Evolutionary conservation across 2,797 vertebrate genomes (phyloP), one percentile per base, ranked within the genome.

Genomic region (Hipposideros larvatus): DNA sequence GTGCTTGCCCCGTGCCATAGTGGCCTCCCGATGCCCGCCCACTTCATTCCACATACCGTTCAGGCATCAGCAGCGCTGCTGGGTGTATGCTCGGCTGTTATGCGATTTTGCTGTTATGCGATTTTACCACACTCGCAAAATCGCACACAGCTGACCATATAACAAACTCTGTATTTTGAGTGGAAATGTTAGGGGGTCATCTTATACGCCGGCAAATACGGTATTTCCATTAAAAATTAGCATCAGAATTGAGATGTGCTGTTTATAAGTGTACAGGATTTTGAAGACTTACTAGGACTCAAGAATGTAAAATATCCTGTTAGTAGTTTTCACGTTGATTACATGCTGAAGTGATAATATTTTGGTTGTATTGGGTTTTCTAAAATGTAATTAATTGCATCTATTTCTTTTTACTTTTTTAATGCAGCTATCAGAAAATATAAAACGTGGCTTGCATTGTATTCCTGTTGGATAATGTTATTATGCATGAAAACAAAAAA

Each of bases 341-440:
- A 77, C 51, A 57, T 68, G 37, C 34, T 63, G 41, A 92, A 78
- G 53, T 66, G 61, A 43, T 78, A 46, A 9, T 41, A 78, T 28
- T 82, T 94, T 66, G n/a, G 55, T 28, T 57, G 37, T 57, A 9
- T 24, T 66, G 15, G 55, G 26, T 71, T 71, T 53, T 59, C 28
- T 61, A 37, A 94, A 86, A 85, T 51, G 63, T 48, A 80, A 57
- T 26, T 68, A 31, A 75, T 68, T 61, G 92, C 11, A 65, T 46
- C 59, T 61, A 15, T 74, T 86, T 79, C 22, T 91, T 90, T 51
- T 70, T 41, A 18, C 4, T 8, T 66, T 80, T 18, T 11, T 66
- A 94, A 86, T 37, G 18, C 26, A 46, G 43, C 28, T 83, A 2
- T 90, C n/a, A 37, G 46, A 92, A 92, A 87, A 91, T 86, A 63